Evolutionary conservation across 2,888 invertebrate genomes (phyloP).

Genomic region (Willowsia nigromaculata): DNA sequence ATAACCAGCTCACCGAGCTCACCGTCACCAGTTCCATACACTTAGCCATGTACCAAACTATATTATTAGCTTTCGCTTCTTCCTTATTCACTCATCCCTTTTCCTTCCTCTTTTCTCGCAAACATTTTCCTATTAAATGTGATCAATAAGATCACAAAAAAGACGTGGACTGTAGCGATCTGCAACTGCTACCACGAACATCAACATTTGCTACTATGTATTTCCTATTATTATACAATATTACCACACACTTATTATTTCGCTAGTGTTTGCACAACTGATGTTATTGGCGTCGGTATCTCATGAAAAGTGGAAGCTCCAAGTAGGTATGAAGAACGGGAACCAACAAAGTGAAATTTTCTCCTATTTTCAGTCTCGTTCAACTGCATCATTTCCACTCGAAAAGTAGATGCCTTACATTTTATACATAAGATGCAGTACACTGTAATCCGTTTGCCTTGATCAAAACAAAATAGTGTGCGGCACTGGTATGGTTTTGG

Average conservation of each 20-base stretch:
- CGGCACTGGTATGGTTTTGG: not conserved
- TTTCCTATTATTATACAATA: not conserved
- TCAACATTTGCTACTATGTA: not conserved
- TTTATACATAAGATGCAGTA: too few species aligned
- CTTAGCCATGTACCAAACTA: not conserved
- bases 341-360: not conserved
- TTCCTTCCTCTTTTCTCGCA: not conserved
- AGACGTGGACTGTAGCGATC: not conserved
- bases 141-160: not conserved
- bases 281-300: not conserved
- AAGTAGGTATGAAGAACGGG: not conserved
- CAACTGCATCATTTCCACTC: not conserved
- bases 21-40: not conserved
- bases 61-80: constrained; percentile 18
- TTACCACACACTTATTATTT: not conserved
- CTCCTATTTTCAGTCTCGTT: not conserved
- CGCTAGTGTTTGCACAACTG: not conserved
- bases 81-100: not conserved
- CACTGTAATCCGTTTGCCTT: not conserved
- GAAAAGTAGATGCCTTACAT: not conserved
- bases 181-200: not conserved
- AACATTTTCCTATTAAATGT: constrained; percentile 10
- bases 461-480: not conserved
- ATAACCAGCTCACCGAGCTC: not conserved
- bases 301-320: not conserved